A percentile compares a stretch with the other conserved stretches of the same genome.
Conservation (phyloP, 2,113 vertebrate genomes). For the Carollia perspicillata region DNA sequence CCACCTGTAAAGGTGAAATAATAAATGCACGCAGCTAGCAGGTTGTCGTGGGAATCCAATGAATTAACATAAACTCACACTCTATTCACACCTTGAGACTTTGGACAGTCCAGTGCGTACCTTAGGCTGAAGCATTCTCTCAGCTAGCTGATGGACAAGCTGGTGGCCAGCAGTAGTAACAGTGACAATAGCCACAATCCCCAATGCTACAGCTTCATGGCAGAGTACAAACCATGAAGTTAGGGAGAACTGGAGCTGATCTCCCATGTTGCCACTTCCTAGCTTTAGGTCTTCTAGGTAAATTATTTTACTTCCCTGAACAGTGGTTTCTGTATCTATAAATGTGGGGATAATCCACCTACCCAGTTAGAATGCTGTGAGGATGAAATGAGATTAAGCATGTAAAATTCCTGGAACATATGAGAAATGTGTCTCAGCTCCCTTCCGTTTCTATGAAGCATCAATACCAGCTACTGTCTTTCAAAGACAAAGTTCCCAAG, state of each 20-base stretch:
- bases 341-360: background rate
- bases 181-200: background rate
- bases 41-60: background rate
- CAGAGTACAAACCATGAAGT: background rate
- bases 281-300: background rate
- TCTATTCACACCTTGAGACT: background rate
- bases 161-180: background rate
- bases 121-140: background rate
- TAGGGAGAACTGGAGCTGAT: background rate
- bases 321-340: background rate
- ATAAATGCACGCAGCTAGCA: background rate
- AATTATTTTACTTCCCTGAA: background rate
- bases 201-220: background rate
- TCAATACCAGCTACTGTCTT: background rate
- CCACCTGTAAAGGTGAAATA: background rate
- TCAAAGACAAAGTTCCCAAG: background rate
- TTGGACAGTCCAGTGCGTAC: accelerated
- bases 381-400: background rate
- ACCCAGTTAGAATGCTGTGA: background rate
- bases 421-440: background rate
- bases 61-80: background rate
- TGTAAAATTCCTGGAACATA: background rate
- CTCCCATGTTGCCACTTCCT: background rate
- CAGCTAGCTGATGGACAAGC: background rate
- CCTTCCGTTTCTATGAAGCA: background rate